Conservation (phyloP, 1,140 invertebrate genomes). For the Cepaea nemoralis region DNA sequence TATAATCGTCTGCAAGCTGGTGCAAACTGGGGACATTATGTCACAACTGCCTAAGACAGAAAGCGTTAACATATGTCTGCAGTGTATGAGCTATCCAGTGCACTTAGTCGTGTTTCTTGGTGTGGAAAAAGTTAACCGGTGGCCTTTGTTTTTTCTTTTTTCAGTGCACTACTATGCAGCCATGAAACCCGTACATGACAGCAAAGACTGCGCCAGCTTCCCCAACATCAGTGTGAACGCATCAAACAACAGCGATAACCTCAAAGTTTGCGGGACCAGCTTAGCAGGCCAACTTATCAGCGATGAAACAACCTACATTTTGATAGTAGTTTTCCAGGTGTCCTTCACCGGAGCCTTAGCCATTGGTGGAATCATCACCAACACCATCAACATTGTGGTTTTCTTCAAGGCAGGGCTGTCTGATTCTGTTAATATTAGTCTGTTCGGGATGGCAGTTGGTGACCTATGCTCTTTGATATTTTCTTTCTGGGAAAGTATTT, state of each 20-base stretch:
- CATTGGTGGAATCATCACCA: not conserved
- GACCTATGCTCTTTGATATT: slow-evolving; percentile 2
- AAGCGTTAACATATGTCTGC: no score
- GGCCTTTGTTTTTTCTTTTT: not conserved
- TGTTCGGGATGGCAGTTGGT: slow-evolving; percentile 1
- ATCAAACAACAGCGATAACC: not conserved
- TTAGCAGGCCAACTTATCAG: not conserved
- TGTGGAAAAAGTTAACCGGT: no score
- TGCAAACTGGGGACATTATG: no score
- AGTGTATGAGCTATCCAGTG: no score
- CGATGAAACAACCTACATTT: not conserved
- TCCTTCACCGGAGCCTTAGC: not conserved
- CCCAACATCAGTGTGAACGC: not conserved
- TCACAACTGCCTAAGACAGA: no score
- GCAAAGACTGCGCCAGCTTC: not conserved
- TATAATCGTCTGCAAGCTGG: no score
- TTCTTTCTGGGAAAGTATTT: not conserved
- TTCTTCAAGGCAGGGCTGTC: slow-evolving; percentile 19
- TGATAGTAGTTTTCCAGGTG: not conserved
- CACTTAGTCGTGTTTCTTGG: no score
- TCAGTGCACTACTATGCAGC: not conserved
- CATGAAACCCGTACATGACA: not conserved
- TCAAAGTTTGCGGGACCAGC: not conserved
- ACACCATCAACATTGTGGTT: slow-evolving; percentile 13
- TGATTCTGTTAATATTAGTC: slow-evolving; percentile 16